phyloP scores from a whole-genome alignment of 1,140 invertebrate genomes.

The Meloidogyne floridensis region DNA sequence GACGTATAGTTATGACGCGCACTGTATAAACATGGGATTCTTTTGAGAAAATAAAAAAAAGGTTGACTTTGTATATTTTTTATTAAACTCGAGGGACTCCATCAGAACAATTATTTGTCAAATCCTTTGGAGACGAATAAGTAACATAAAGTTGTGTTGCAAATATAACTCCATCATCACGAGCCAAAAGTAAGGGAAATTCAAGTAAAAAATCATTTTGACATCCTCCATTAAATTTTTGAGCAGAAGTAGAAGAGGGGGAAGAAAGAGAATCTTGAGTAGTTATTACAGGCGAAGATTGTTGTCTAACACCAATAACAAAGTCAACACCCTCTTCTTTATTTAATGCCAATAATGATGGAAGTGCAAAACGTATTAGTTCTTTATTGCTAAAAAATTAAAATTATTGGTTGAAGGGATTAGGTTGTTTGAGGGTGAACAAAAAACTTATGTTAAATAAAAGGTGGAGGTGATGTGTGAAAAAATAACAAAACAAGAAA shows the following conservation, averaged over 20 bases:
- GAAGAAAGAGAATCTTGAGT: constrained; percentile 24
- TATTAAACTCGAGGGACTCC: neutral
- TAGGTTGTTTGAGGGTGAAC: too few species aligned
- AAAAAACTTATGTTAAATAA: too few species aligned
- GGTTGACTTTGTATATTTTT: neutral
- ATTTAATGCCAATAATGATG: constrained; percentile 71
- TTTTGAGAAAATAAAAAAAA: neutral
- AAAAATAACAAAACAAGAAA: too few species aligned
- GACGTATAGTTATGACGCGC: too few species aligned
- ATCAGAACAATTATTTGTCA: neutral
- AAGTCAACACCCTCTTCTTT: constrained; percentile 15
- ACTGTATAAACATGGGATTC: constrained; percentile 1
- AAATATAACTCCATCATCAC: constrained; percentile 93
- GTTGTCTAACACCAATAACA: constrained; percentile 71
- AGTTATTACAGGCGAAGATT: constrained; percentile 85
- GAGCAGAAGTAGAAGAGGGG: neutral
- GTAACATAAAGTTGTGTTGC: constrained; percentile 96
- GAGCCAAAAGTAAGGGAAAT: constrained; percentile 89
- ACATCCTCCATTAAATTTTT: constrained; percentile 65
- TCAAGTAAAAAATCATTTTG: constrained; percentile 65
- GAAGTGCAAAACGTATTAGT: constrained; percentile 85
- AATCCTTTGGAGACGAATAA: constrained; percentile 39
- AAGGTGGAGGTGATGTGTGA: too few species aligned
- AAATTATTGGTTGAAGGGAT: constrained; percentile 68
- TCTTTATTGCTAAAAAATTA: constrained; percentile 91